Conservation (phyloP, 2,113 vertebrate species). For the Rhegmatorhina hoffmannsi region DNA sequence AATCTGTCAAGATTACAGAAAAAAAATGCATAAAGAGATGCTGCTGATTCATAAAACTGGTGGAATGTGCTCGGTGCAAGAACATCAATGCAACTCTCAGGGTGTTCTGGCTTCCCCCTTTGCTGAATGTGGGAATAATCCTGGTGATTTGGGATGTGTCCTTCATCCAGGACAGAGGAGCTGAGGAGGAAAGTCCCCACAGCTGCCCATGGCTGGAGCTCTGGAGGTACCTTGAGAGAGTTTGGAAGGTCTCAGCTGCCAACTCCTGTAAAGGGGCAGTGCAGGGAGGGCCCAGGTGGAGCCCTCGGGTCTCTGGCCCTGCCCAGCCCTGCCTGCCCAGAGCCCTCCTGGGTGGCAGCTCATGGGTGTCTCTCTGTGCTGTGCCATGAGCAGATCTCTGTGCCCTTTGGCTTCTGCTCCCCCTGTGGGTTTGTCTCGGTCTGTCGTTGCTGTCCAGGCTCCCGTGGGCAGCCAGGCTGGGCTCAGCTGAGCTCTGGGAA, state of each 20-base stretch:
- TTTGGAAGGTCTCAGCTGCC: neutral
- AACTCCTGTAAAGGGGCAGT: fast-evolving
- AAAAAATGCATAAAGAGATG: neutral
- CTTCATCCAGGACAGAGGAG: neutral
- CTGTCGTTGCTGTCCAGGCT: fast-evolving
- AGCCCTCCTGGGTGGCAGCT: neutral
- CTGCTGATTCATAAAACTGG: neutral
- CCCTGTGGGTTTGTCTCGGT: fast-evolving
- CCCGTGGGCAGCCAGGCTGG: fast-evolving
- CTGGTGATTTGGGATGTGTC: fast-evolving
- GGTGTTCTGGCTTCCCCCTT: neutral
- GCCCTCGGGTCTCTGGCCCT: fast-evolving
- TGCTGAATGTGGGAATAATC: neutral
- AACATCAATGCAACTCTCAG: neutral
- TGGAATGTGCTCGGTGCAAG: neutral
- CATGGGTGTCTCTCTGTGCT: neutral
- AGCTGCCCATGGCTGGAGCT: neutral
- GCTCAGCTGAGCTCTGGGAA: neutral
- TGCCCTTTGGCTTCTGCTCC: neutral
- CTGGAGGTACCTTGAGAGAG: neutral
- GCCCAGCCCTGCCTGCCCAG: neutral
- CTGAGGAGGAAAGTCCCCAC: neutral
- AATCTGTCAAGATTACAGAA: neutral
- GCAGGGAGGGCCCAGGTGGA: neutral
- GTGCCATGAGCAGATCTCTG: fast-evolving